These are phyloP conservation scores for Ophion obscuratus DNA, from an alignment of 2,888 invertebrate species.

Conservation along the genomic window DNA sequence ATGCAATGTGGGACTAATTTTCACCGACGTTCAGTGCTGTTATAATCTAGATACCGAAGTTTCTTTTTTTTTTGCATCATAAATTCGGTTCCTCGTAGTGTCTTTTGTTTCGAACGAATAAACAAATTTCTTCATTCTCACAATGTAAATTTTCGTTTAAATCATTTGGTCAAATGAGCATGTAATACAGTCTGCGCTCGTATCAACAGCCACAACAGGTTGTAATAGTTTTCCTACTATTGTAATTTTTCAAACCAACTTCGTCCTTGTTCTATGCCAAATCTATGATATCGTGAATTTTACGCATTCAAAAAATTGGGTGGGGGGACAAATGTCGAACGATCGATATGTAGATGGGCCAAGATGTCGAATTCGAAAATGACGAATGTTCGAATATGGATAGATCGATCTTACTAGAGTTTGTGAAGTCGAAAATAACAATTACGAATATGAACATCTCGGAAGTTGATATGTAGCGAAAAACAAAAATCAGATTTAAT, in stretches of 20 bases:
- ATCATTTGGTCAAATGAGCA: no score
- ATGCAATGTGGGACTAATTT: neutral
- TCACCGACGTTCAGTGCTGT: neutral
- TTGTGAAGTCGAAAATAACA: no score
- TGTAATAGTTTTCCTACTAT: neutral
- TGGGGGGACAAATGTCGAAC: no score
- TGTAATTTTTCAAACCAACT: neutral
- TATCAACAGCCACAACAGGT: neutral
- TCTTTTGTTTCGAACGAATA: neutral
- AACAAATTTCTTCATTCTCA: conserved; percentile 1
- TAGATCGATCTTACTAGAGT: no score
- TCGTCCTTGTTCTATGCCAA: neutral
- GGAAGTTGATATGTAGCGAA: no score
- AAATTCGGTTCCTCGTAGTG: neutral
- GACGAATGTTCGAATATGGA: no score
- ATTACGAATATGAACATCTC: no score
- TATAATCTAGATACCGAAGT: neutral
- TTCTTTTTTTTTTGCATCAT: neutral
- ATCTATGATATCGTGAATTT: neutral
- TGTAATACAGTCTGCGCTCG: neutral
- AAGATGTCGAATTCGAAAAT: no score
- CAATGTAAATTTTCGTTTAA: neutral
- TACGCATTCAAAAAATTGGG: no score
- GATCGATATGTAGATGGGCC: no score
- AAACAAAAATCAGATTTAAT: no score